Evolutionary conservation across 2,797 vertebrate genomes (phyloP), one percentile per base, ranked within the genome.

Genomic region (Naso thynnoides): DNA sequence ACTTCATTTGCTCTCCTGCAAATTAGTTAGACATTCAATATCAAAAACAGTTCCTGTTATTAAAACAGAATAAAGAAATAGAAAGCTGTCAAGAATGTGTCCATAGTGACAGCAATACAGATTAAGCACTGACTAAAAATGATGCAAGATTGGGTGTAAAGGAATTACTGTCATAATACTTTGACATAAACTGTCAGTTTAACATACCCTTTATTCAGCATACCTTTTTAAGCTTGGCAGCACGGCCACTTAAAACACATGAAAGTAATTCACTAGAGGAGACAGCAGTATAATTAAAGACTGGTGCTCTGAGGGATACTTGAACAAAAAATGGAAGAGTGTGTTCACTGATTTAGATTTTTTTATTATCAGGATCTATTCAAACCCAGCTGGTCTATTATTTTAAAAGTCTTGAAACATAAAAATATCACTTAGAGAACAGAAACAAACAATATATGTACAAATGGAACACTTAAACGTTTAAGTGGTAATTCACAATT

Each of bases 221-320:
- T 70, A 70, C 68, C 8, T 54, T 69, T 64, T 83, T 76, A 67
- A 41, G 57, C 49, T 68, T 56, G 55, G 58, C 68, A 73, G 68
- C 61, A 41, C 41, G 48, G 39, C 23, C 60, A 47, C 65, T 71
- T 73, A 54, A 78, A 76, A 60, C 7, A 75, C 38, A 78, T 70
- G 38, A 82, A 3, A 39, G 38, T 55, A 41, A 56, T 19, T 73
- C 49, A 71, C 48, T 39, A 67, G 67, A 79, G 49, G 66, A 48
- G 69, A 27, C 50, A 68, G 52, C 21, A 21, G 58, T 50, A 56
- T 55, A 71, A 86, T 76, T 80, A 67, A 69, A 73, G 65, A 66
- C 21, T 0, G 33, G 52, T 38, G 24, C 56, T 75, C 36, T 36
- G 18, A 65, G 61, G 24, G 57, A 24, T 27, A 49, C 44, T 77